A percentile compares a stretch with the other conserved stretches of the same genome.
Conservation (phyloP, 2,888 invertebrate genomes). For the Gasteruption jaculator region DNA sequence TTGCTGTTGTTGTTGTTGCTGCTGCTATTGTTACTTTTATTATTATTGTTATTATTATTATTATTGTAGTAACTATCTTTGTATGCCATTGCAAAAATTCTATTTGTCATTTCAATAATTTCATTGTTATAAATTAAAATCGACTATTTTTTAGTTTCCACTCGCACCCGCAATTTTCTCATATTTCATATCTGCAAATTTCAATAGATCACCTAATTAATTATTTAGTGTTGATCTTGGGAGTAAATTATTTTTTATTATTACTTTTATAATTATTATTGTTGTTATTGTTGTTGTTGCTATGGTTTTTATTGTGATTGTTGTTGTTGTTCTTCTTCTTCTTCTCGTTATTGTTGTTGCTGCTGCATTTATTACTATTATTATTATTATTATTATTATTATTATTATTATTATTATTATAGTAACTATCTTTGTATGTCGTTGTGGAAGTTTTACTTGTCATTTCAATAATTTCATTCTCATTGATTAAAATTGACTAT, state of each 20-base stretch:
- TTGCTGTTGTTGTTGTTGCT: too few relatives aligned
- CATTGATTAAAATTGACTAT: too few relatives aligned
- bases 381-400: neutral
- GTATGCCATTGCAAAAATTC: neutral
- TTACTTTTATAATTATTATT: too few relatives aligned
- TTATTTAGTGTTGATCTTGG: too few relatives aligned
- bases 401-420: neutral
- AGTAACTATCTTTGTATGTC: slow-evolving; percentile 1
- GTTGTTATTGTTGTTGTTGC: neutral
- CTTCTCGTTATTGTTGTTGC: neutral
- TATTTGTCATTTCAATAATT: too few relatives aligned
- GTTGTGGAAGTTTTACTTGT: neutral
- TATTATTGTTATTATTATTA: neutral
- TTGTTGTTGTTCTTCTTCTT: too few relatives aligned
- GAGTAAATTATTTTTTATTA: neutral
- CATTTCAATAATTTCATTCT: neutral
- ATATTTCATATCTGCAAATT: too few relatives aligned
- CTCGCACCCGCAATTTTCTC: neutral
- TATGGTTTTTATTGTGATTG: too few relatives aligned
- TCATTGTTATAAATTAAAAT: neutral
- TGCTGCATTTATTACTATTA: too few relatives aligned
- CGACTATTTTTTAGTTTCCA: neutral
- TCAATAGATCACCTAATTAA: too few relatives aligned
- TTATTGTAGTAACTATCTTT: neutral
- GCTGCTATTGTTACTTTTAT: neutral